Conservation (phyloP, 1,140 invertebrate genomes). For the Pachyrhynchus sulphureomaculatus region DNA sequence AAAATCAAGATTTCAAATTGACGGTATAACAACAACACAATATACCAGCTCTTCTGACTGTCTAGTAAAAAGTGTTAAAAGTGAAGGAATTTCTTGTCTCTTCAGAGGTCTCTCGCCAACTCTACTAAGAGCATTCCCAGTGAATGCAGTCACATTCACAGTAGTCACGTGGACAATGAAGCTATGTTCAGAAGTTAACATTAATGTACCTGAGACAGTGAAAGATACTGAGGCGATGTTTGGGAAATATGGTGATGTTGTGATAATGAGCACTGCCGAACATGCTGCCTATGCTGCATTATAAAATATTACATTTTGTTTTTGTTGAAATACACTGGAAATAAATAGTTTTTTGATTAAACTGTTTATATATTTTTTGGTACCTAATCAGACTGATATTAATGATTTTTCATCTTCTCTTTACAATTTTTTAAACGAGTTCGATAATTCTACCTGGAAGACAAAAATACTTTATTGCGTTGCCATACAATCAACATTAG, state of each 20-base stretch:
- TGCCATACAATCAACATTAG: no score
- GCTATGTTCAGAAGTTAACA: slow-evolving; percentile 30
- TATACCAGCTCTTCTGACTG: slow-evolving; percentile 76
- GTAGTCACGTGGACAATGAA: slow-evolving; percentile 77
- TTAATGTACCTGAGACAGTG: background rate
- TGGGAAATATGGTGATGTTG: slow-evolving; percentile 12
- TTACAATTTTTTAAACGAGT: no score
- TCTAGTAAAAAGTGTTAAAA: slow-evolving; percentile 63
- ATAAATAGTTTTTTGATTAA: no score
- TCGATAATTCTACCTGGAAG: no score
- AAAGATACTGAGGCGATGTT: slow-evolving; percentile 12
- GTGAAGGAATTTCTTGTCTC: slow-evolving; percentile 70
- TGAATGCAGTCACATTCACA: slow-evolving; percentile 88
- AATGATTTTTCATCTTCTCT: no score
- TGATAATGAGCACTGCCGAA: slow-evolving; percentile 9
- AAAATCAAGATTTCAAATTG: slow-evolving; percentile 85
- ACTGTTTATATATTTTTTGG: no score
- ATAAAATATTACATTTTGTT: no score
- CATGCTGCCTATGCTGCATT: background rate
- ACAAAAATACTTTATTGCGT: no score
- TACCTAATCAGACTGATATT: no score
- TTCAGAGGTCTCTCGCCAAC: slow-evolving; percentile 74
- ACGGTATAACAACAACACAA: slow-evolving; percentile 57
- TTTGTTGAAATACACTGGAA: no score
- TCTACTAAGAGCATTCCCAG: slow-evolving; percentile 82